These are phyloP conservation scores for Tapera naevia DNA, from an alignment of 2,797 vertebrate genomes.

Conservation along the genomic window DNA sequence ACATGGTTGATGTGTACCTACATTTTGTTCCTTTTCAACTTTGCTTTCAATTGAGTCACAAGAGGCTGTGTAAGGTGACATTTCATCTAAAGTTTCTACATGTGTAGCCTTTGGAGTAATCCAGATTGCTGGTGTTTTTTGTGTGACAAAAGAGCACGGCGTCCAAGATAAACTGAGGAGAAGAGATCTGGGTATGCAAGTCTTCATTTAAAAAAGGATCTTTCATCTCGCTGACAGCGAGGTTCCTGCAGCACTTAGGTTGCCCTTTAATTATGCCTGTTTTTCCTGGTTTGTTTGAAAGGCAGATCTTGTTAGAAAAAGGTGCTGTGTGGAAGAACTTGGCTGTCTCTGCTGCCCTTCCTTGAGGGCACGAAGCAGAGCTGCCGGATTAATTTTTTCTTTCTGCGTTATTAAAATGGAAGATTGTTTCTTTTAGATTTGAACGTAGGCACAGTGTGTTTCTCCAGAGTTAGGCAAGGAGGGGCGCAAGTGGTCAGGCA, in stretches of 20 bases:
- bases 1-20: not conserved
- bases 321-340: slow-evolving; percentile 55
- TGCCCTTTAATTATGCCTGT: slow-evolving; percentile 60
- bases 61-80: not conserved
- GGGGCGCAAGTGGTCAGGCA: not conserved
- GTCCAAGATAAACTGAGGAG: slow-evolving; percentile 43
- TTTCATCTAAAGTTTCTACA: not conserved
- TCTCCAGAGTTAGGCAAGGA: not conserved
- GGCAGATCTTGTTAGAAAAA: slow-evolving; percentile 59
- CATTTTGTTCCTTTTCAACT: not conserved
- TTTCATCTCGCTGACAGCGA: slow-evolving; percentile 57
- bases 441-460: not conserved
- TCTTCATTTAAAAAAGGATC: slow-evolving; percentile 42
- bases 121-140: not conserved
- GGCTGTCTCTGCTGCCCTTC: slow-evolving; percentile 53
- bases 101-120: slow-evolving; percentile 19
- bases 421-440: not conserved
- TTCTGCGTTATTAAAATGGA: not conserved
- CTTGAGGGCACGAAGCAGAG: slow-evolving; percentile 38
- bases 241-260: slow-evolving; percentile 47
- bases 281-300: slow-evolving; percentile 66
- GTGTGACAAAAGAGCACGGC: not conserved
- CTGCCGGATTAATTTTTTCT: not conserved
- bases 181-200: slow-evolving; percentile 13
- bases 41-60: not conserved